These are phyloP conservation scores for Hipposideros armiger DNA, from an alignment of 2,113 vertebrate genomes.

Conservation along the genomic window DNA sequence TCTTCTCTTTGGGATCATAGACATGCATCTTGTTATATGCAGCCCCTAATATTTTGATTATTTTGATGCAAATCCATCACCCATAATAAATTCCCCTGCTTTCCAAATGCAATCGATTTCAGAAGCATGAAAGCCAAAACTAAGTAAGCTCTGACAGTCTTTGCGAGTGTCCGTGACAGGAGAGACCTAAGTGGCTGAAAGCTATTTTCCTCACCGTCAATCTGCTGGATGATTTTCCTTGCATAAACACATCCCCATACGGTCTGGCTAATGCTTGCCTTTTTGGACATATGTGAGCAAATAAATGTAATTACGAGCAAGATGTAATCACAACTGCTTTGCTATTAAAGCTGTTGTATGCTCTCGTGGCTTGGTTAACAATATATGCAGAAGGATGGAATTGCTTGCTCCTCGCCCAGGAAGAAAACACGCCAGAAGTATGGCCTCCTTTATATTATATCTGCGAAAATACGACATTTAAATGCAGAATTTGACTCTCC, in stretches of 20 bases:
- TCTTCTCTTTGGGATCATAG: background rate
- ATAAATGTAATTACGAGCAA: slow-evolving; percentile 89
- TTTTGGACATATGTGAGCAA: slow-evolving; percentile 86
- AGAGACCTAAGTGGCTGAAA: slow-evolving; percentile 84
- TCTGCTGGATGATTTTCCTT: slow-evolving; percentile 80
- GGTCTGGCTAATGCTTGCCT: slow-evolving; percentile 81
- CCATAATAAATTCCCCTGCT: slow-evolving; percentile 76
- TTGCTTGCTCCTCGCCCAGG: slow-evolving; percentile 73
- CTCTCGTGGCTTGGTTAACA: slow-evolving; percentile 83
- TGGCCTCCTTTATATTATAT: slow-evolving; percentile 84
- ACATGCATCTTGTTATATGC: background rate
- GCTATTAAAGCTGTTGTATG: slow-evolving; percentile 82
- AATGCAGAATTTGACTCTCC: slow-evolving; percentile 91
- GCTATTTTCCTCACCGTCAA: slow-evolving; percentile 85
- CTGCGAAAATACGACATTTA: slow-evolving; percentile 89
- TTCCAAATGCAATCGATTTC: slow-evolving; percentile 85
- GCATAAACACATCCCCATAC: slow-evolving; percentile 80
- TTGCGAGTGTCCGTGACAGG: slow-evolving; percentile 81
- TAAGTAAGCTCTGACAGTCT: slow-evolving; percentile 76
- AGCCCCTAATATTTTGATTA: slow-evolving; percentile 80
- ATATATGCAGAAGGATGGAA: slow-evolving; percentile 77
- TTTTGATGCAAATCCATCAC: slow-evolving; percentile 86
- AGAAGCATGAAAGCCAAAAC: slow-evolving; percentile 81
- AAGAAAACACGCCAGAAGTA: slow-evolving; percentile 79
- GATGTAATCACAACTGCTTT: slow-evolving; percentile 87